Evolutionary conservation across 37 sponge, comb jelly and placozoan species (phyloP), one percentile per base, ranked within the genome.

Genomic region (Ianthella basta): DNA sequence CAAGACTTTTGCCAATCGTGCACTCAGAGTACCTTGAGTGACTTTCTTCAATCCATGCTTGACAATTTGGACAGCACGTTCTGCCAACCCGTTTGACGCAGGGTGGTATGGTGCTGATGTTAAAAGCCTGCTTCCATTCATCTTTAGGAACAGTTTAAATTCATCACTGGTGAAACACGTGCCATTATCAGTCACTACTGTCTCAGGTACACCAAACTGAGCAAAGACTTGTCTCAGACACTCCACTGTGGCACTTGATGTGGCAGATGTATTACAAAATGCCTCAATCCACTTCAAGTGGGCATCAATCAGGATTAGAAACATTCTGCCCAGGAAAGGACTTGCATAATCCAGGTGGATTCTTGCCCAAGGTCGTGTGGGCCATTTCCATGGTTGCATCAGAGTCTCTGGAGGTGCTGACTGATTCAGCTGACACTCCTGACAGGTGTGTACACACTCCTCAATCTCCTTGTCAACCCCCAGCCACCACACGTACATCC

Each of bases 401-500:
- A 30, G 20, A 16, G 66, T 16, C 27, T 24, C 13, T 20, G 66
- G n/a, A 29, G 66, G 66, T 29, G n/a, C 8, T 8, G 23, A 8
- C 6, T 8, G 23, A 21, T 16, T 24, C 23, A 64, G 20, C 23
- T 64, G 66, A 16, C 66, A 64, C 20, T 21, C 6, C 27, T 20
- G 8, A 64, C 66, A 64, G 29, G 12, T 64, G 8, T 8, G 8
- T 16, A 64, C 66, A 24, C 13, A 29, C 6, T 10, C 66, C 27
- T 64, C 23, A 21, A 64, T 64, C 13, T 16, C 66, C 23, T 10
- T 16, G 23, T 64, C 66, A 24, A 64, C 12, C 13, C 27, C 6
- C 27, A 30, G 66, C 66, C 66, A 64, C 66, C 66, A 64, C 21
- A 64, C 66, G 27, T 64, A 64, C 23, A 24, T 64, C 12, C 66